Evolutionary conservation across 2,797 vertebrate genomes (phyloP), one percentile per base, ranked within the genome.

Genomic region (Holocentrus rufus): DNA sequence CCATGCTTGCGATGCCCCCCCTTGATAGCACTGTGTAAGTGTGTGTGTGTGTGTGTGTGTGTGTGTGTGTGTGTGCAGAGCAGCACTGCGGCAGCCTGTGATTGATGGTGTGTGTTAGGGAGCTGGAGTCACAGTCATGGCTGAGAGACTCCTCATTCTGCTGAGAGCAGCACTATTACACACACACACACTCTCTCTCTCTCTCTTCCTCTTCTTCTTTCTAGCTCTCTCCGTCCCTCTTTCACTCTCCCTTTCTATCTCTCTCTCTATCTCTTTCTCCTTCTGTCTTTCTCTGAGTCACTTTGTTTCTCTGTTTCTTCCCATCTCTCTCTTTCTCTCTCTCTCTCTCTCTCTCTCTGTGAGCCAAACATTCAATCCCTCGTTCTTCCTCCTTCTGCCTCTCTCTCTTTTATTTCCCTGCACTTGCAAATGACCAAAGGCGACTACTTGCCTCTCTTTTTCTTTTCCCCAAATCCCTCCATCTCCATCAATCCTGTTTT

Each of bases 51-150:
- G 64, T 65, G 49, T 74, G 72, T 79, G 79, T 76, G 73, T 73
- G 63, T 58, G 75, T 72, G 77, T 72, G 70, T 22, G 42, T 50
- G 53, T 42, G 57, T 47, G 57, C 14, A 39, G 64, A 87, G 90
- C 87, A 89, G 91, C 90, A 93, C 91, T 94, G 92, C 92, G 89
- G 93, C 93, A 93, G 82, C 76, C 84, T 79, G 85, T 94, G 94
- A 95, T 94, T 93, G 93, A 95, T 94, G 90, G 89, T 90, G 91
- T 90, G 91, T 91, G 86, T 92, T 92, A 84, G 84, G 66, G 89
- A 89, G 88, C 90, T 79, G 87, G 88, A 92, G 93, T 92, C 93
- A 92, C 89, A 93, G 93, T 94, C 93, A 93, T 90, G 91, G 91
- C 88, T 91, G 90, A 94, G 88, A 88, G 90, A 91, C 84, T 93